Conservation (phyloP, 2,797 vertebrate genomes). For the Oryzias dopingdopingensis region DNA sequence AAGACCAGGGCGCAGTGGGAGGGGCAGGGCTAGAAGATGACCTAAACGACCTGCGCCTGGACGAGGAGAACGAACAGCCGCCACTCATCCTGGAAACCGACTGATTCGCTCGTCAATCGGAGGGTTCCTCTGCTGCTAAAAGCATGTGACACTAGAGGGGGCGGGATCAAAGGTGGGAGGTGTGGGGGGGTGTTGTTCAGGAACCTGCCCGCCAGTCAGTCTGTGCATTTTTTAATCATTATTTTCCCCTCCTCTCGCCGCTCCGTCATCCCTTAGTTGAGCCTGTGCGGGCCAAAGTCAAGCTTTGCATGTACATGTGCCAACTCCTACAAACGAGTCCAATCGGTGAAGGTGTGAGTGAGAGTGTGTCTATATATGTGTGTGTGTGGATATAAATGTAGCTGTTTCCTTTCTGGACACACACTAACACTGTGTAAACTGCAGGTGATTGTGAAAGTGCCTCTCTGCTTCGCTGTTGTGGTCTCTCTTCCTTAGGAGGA, state of each 20-base stretch:
- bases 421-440: constrained; percentile 50
- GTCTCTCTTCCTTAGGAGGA: constrained; percentile 41
- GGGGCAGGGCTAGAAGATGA: constrained; percentile 91
- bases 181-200: constrained; percentile 57
- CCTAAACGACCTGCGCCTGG: constrained; percentile 84
- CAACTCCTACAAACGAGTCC: constrained; percentile 75
- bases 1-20: constrained; percentile 92
- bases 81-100: constrained; percentile 96
- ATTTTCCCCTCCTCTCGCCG: constrained; percentile 39
- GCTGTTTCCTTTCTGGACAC: constrained; percentile 44
- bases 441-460: constrained; percentile 68
- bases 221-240: constrained; percentile 51
- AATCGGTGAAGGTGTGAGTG: constrained; percentile 44
- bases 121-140: constrained; percentile 84
- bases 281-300: constrained; percentile 76
- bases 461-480: constrained; percentile 58
- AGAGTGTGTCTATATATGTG: constrained; percentile 31
- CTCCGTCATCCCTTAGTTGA: constrained; percentile 57
- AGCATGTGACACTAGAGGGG: constrained; percentile 79
- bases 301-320: constrained; percentile 97
- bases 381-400: constrained; percentile 37
- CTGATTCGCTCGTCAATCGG: constrained; percentile 78
- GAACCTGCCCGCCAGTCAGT: constrained; percentile 79
- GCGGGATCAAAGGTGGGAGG: constrained; percentile 38
- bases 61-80: constrained; percentile 95